Percentiles rank a stretch among this genome's conserved stretches.
These are phyloP conservation scores for Harpagoxenus sublaevis DNA, from an alignment of 2,888 invertebrate species.

Conservation along the genomic window DNA sequence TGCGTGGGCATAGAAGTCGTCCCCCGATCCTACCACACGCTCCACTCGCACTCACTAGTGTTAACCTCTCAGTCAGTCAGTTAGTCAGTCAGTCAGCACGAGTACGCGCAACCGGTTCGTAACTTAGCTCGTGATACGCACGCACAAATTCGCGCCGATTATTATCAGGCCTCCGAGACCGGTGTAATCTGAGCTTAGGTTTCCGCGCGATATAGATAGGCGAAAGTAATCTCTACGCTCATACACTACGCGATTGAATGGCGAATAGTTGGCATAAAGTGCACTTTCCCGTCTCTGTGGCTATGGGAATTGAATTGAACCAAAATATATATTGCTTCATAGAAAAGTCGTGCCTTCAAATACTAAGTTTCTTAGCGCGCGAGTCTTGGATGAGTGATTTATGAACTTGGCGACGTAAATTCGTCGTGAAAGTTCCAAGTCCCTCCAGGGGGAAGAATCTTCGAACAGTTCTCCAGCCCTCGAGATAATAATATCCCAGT, in stretches of 20 bases:
- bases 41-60: constrained; percentile 57
- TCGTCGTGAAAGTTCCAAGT: constrained; percentile 21
- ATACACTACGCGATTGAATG: not conserved
- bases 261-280: not conserved
- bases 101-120: constrained; percentile 66
- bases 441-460: not conserved
- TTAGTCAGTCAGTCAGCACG: constrained; percentile 76
- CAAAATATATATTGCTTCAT: constrained; percentile 21
- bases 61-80: constrained; percentile 74
- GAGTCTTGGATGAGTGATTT: constrained; percentile 31
- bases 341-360: not conserved
- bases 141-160: constrained; percentile 30
- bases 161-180: not conserved
- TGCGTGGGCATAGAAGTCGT: constrained; percentile 63
- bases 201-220: not conserved
- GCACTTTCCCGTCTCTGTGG: not conserved
- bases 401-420: constrained; percentile 22
- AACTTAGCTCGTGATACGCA: constrained; percentile 30
- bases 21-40: constrained; percentile 67
- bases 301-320: not conserved
- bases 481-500: constrained; percentile 10
- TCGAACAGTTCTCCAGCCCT: not conserved
- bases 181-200: not conserved
- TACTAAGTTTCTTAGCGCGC: constrained; percentile 4
- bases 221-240: not conserved